Percentiles rank a stretch among this genome's conserved stretches.
phyloP scores from a whole-genome alignment of 2,797 vertebrate species.

The Malacoraja senta region DNA sequence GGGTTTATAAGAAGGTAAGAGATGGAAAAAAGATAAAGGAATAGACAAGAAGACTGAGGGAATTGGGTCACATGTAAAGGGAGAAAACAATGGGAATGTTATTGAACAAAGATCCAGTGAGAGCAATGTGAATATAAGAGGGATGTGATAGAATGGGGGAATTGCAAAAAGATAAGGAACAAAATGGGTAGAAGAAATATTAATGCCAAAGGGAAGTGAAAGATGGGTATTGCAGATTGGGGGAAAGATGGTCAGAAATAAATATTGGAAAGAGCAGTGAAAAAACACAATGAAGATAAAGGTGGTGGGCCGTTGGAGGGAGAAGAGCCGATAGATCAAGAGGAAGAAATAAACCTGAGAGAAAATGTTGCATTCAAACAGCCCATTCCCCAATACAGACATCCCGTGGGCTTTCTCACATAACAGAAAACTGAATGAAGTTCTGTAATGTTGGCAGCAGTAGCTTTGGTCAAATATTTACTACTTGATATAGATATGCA shows the following conservation, averaged over 20 bases:
- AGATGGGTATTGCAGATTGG: neutral
- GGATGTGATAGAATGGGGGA: neutral
- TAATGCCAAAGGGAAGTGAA: neutral
- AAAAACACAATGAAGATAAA: slow-evolving; percentile 41
- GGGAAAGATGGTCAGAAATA: neutral
- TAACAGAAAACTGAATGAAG: neutral
- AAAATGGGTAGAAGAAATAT: neutral
- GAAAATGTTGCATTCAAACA: neutral
- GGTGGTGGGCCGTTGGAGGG: neutral
- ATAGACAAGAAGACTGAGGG: neutral
- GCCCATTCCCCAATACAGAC: neutral
- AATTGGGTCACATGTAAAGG: neutral
- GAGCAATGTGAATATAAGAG: neutral
- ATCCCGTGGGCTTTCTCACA: neutral
- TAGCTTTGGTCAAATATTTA: neutral
- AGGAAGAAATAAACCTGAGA: neutral
- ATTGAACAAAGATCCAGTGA: neutral
- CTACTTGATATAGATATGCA: neutral
- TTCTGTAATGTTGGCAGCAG: neutral
- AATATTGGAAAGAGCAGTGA: neutral
- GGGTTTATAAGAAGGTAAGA: neutral
- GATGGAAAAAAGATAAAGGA: neutral
- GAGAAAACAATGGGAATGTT: neutral
- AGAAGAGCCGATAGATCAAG: neutral
- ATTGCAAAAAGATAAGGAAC: neutral